Conservation (phyloP, 2,797 vertebrate species). For the Acrossocheilus fasciatus region DNA sequence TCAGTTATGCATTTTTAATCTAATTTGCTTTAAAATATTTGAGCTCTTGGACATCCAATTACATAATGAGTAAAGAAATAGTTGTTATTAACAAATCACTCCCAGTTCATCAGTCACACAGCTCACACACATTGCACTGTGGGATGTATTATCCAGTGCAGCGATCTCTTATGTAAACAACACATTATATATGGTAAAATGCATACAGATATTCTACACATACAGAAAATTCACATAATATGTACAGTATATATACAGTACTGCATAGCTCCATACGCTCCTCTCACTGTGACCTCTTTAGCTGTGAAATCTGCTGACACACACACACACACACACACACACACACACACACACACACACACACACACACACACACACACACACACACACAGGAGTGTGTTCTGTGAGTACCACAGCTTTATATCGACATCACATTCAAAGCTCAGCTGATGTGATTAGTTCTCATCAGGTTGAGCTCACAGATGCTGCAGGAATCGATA, state of each 20-base stretch:
- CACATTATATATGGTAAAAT: neutral
- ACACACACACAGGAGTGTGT: neutral
- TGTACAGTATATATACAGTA: neutral
- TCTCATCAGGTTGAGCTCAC: neutral
- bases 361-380: neutral
- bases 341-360: neutral
- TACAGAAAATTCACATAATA: neutral
- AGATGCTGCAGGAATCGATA: neutral
- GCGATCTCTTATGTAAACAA: neutral
- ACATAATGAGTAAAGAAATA: neutral
- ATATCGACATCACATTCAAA: neutral
- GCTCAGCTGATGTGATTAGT: constrained; percentile 3
- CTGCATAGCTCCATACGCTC: neutral
- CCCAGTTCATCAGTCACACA: neutral
- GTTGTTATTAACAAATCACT: neutral
- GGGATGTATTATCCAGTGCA: neutral
- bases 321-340: constrained; percentile 2
- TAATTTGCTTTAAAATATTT: neutral
- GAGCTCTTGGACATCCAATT: neutral
- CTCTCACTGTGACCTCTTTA: constrained; percentile 3
- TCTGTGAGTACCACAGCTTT: neutral
- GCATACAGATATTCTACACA: neutral
- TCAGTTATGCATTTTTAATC: neutral
- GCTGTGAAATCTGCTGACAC: constrained; percentile 9
- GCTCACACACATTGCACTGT: neutral